Evolutionary conservation across 2,113 vertebrate genomes (phyloP).

Genomic region (Hippocampus zosterae): DNA sequence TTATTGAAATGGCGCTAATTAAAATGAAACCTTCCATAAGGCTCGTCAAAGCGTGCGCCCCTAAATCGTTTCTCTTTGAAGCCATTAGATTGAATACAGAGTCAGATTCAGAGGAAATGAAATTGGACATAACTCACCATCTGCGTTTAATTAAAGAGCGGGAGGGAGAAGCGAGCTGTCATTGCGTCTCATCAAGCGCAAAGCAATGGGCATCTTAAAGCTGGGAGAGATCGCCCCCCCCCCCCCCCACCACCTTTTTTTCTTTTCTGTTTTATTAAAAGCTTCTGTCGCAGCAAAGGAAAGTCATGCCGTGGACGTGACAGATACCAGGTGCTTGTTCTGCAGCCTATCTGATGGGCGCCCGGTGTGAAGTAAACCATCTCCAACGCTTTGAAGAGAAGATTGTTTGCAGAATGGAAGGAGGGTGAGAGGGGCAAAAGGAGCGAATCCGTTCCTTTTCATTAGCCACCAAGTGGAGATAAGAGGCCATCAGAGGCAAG

Average conservation of each 20-base stretch:
- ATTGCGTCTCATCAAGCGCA: conserved; percentile 59
- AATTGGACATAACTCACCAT: conserved; percentile 56
- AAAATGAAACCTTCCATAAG: conserved; percentile 44
- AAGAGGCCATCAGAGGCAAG: conserved; percentile 17
- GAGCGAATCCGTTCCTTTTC: conserved; percentile 39
- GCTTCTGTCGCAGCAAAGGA: conserved; percentile 52
- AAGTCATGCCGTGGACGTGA: conserved; percentile 44
- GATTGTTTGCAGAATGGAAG: conserved; percentile 27
- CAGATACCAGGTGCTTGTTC: conserved; percentile 58
- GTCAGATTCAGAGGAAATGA: conserved; percentile 46
- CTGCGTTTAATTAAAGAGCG: conserved; percentile 56
- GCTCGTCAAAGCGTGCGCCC: conserved; percentile 27
- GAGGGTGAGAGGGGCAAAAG: conserved; percentile 6
- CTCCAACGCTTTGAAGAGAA: conserved; percentile 44
- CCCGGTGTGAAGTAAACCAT: conserved; percentile 45
- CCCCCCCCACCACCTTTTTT: background rate
- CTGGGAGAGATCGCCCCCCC: conserved; percentile 45
- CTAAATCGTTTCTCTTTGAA: conserved; percentile 42
- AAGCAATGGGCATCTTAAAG: conserved; percentile 55
- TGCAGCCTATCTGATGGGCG: conserved; percentile 46
- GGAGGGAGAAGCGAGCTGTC: conserved; percentile 35
- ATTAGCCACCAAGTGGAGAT: conserved; percentile 38
- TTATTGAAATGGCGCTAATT: conserved; percentile 58
- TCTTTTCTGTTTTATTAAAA: conserved; percentile 48
- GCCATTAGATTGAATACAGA: conserved; percentile 35